Base-by-base conservation (phyloP, 2,113 vertebrate genomes). In the Irena cyanogastra region DNA sequence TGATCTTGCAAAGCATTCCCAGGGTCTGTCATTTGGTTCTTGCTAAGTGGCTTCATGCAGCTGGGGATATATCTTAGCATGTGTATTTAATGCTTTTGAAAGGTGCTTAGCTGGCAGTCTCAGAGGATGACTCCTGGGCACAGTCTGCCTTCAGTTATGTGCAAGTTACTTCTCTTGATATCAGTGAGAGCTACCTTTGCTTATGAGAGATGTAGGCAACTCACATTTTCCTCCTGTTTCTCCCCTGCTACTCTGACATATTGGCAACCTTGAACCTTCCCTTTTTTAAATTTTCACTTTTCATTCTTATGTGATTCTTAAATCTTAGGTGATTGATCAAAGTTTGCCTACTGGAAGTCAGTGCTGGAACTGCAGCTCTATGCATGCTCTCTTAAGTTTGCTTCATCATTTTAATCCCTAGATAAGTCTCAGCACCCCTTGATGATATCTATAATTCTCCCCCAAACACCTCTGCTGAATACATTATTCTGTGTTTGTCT, bases 61-160 rank as follows among this genome's bases (percentile, higher is more conserved):
- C 61, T 66, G 60, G 56, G 65, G 61, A 81, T 68, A 19, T 39
- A 60, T 75, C 72, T 75, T 64, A 63, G 56, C 56, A 70, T 49
- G 60, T 87, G 69, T 52, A 57, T 87, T 87, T 84, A 91, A 82
- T 70, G 65, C 41, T 89, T 89, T 68, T 82, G 93, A 89, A 92
- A 96, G 69, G 65, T 87, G 57, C 77, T 94, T 68, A 87, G 61
- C 89, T 71, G 76, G 64, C 39, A 75, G 83, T 59, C 87, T 89
- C 81, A 68, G 47, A 94, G 41, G 68, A 70, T 75, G 77, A 71
- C 56, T 93, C 45, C 37, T 71, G 77, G 61, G 50, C 65, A 84
- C 71, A 84, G 49, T 76, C 79, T 89, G 52, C 65, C 41, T 68
- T 90, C 86, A 77, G 57, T 63, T 83, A 41, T 9, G 30, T 90